Percentiles rank a stretch among this genome's conserved stretches.
These are phyloP conservation scores for Deilephila elpenor DNA, from an alignment of 2,888 invertebrate genomes.

Conservation along the genomic window DNA sequence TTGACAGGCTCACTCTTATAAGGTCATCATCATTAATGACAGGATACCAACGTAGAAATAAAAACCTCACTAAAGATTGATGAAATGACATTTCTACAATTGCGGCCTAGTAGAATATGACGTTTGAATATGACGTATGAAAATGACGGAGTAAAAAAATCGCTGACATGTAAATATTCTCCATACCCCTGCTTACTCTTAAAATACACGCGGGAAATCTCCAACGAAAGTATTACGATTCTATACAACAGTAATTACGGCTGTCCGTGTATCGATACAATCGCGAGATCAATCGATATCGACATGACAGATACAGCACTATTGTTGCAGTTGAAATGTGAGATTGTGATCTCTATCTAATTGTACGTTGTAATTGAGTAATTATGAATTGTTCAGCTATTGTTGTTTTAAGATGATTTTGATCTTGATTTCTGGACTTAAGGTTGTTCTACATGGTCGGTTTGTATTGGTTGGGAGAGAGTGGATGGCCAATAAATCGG, in stretches of 20 bases:
- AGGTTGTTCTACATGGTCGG: not conserved
- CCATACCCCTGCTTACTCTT: too few species aligned
- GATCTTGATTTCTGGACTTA: not conserved
- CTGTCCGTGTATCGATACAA: slow-evolving; percentile 37
- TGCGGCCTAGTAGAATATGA: too few species aligned
- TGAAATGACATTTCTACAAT: too few species aligned
- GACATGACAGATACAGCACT: slow-evolving; percentile 46
- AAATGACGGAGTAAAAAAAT: too few species aligned
- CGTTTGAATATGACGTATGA: too few species aligned
- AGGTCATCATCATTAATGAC: too few species aligned
- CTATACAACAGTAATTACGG: slow-evolving; percentile 27
- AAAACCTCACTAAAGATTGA: too few species aligned
- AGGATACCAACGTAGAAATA: too few species aligned
- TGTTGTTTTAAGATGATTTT: slow-evolving; percentile 16
- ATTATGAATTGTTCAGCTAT: slow-evolving; percentile 23
- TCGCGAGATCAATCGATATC: slow-evolving; percentile 38
- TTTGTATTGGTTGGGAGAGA: not conserved
- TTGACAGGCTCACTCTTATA: too few species aligned
- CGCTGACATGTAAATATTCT: too few species aligned
- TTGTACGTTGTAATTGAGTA: slow-evolving; percentile 30
- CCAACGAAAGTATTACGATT: not conserved
- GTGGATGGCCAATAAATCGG: too few species aligned
- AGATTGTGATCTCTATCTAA: slow-evolving; percentile 30
- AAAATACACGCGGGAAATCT: not conserved
- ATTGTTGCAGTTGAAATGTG: slow-evolving; percentile 35